These are phyloP conservation scores for Phalangium opilio DNA, from an alignment of 2,888 invertebrate species.

Conservation along the genomic window DNA sequence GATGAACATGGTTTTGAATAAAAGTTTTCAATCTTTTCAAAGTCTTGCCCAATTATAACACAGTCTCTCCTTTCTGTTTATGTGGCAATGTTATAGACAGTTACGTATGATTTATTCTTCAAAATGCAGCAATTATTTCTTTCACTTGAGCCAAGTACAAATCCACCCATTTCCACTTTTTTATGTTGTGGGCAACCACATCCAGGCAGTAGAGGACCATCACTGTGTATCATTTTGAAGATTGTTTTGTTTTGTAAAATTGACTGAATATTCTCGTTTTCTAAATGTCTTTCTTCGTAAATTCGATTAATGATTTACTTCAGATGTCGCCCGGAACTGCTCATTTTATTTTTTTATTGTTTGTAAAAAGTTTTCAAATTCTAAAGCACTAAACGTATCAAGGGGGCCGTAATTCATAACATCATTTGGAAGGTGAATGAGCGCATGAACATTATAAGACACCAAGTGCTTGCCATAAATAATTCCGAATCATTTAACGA, in stretches of 20 bases:
- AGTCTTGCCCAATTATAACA: too few relatives aligned
- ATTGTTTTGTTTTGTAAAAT: too few relatives aligned
- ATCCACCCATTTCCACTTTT: background rate
- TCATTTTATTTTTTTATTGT: slow-evolving; percentile 15
- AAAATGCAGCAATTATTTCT: slow-evolving; percentile 2
- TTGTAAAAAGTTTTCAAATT: slow-evolving; percentile 22
- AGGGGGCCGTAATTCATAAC: slow-evolving; percentile 17
- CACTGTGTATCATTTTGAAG: background rate
- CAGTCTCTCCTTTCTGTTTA: too few relatives aligned
- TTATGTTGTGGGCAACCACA: background rate
- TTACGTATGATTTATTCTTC: background rate
- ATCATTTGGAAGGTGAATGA: slow-evolving; percentile 23
- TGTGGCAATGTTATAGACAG: background rate
- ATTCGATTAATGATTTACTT: background rate
- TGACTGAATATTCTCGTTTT: too few relatives aligned
- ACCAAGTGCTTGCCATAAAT: slow-evolving; percentile 21
- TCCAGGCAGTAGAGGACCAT: background rate
- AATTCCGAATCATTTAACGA: slow-evolving; percentile 16
- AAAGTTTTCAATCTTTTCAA: too few relatives aligned
- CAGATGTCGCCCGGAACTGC: background rate
- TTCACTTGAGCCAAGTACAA: background rate
- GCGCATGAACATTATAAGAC: slow-evolving; percentile 23
- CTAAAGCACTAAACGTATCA: slow-evolving; percentile 20
- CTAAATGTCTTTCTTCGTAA: background rate
- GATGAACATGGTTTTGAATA: too few relatives aligned